Evolutionary conservation across 2,888 invertebrate species (phyloP), one percentile per base, ranked within the genome.

Genomic region (Eucera pruinosa): DNA sequence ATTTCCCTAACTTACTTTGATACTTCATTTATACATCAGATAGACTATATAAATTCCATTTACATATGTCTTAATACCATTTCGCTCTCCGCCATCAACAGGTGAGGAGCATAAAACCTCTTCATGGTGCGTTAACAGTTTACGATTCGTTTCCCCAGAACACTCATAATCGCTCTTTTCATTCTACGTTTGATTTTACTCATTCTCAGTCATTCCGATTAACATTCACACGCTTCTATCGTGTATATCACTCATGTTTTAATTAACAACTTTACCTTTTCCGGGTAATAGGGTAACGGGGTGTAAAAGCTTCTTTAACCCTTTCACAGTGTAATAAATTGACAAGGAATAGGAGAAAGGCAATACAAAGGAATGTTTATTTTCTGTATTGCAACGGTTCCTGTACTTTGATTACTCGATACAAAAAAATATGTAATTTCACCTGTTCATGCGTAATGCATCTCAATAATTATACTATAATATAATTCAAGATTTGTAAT

Each of bases 1-100:
- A 82, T 52, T 79, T 76, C 23, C 54, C 76, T 83, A 79, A 48
- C 57, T 65, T 72, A 70, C 58, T 33, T 43, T 39, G 45, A 65
- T 74, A 80, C 27, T 66, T 77, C 52, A 71, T 69, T 72, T 58
- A 60, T 69, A 73, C 57, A 82, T 60, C 66, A 54, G 61, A 83
- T 75, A 72, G 47, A 82, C 78, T 75, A 81, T 69, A 68, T 64
- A 70, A 73, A 81, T 62, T 78, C 58, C 60, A 68, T 73, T 78
- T 64, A 71, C 61, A 60, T 48, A 65, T 50, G 25, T 43, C 52
- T 50, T 39, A 64, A 78, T 62, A 48, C 45, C 43, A 45, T 64
- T 11, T 57, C 25, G 23, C 11, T 36, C 30, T 23, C n/a, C 27
- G 15, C 9, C 61, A 27, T 20, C 27, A n/a, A 62, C 5, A n/a